Base-by-base conservation (phyloP, 2,888 invertebrate genomes). In the Selenia dentaria region DNA sequence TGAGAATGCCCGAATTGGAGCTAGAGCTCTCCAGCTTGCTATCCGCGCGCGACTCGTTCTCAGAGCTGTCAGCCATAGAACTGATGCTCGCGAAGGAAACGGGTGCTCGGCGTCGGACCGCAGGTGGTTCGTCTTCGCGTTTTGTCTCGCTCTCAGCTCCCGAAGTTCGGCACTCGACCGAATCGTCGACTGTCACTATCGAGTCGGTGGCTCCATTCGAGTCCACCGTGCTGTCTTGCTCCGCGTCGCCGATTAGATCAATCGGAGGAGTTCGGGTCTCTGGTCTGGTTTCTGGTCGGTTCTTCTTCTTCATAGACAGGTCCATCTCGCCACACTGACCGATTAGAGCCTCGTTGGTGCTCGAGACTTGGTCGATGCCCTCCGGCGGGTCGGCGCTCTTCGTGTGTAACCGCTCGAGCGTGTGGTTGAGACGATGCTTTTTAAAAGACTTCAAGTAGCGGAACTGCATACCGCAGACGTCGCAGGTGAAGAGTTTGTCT, bases 381-480 rank as follows among this genome's bases (percentile, higher is more conserved):
- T 92, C 91, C 6, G 88, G 78, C 3, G 77, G 79, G 9, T 91
- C 92, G 54, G 92, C 91, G 45, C 74, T 87, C 65, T 94, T 94
- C 3, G 96, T 94, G 70, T 96, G 96, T 42, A 96, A 90, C 54
- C 96, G 93, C 74, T 96, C 96, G 24, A 97, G 79, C 0, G 96
- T 96, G 77, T 97, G 97, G 70, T 97, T 97, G 43, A 97, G 92
- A 13, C 97, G 93, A 73, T 97, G 97, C 79, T 97, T 97, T 79
- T 96, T 96, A 82, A 97, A 97, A 0, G 96, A 97, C 71, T 97
- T 97, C 34, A 97, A 92, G 79, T 97, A 97, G 57, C 96, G 92
- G 58, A 97, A 97, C 77, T 97, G 97, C 97, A 97, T 97, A 49
- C 97, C 97, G 79, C 97, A 97, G 1, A 97, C 96, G 72, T 97